Base-by-base conservation (phyloP, 2,797 vertebrate genomes). In the Stomatorhinus walkeri region DNA sequence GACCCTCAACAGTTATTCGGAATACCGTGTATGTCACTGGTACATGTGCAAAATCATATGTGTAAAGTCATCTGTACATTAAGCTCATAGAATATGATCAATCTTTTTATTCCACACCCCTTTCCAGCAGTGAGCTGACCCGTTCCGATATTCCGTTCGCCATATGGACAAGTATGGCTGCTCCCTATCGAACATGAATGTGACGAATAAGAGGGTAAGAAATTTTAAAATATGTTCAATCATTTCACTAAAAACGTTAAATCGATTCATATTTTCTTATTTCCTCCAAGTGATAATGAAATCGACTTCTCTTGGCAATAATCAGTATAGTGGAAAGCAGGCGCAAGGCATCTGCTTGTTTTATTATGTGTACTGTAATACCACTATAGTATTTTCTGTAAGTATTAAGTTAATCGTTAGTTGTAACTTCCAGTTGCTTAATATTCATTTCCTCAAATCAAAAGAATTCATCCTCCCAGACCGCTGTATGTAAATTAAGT, bases 51-150 rank as follows among this genome's bases (percentile, higher is more conserved):
- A 46, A 81, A 46, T 40, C 32, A 76, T 76, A 76, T 76, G 68
- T 19, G 0, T 76, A 46, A 43, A 81, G 76, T 81, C 76, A 46
- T 3, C 16, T 43, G 40, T 81, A 19, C 36, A n/a, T 46, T n/a
- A 1, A 43, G 40, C 14, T 40, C 14, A 36, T 81, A 46, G 2
- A n/a, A 46, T 43, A 43, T 81, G 46, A n/a, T 76, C 4, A 46
- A 46, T 81, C 16, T 3, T 81, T 46, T 43, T 46, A n/a, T 7
- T 32, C 2, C 19, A 16, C 32, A 40, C 76, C 76, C 76, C 76
- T 81, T 95, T 95, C 2, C 96, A 95, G 95, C 40, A 81, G 40
- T 46, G 40, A 81, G 76, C 46, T 81, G 16, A 81, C 19, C 40
- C 40, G 40, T 81, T 81, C 40, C 76, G 6, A 16, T 7, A 46